Conservation (phyloP, 2,797 vertebrate species). For the Oophaga sylvatica region DNA sequence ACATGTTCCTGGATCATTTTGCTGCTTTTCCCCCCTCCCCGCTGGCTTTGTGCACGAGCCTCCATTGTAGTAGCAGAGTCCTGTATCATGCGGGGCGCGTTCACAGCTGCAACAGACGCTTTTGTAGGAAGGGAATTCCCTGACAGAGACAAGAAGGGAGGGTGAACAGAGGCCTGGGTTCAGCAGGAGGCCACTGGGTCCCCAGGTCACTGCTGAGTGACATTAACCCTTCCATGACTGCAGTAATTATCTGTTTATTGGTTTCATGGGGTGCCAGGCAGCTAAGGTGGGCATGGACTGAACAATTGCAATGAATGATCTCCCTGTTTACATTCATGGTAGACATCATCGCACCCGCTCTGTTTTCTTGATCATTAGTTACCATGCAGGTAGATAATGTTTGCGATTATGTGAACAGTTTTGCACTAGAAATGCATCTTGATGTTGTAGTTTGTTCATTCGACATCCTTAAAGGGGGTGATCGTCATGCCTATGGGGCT, state of each 20-base stretch:
- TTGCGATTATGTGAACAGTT: too few species aligned
- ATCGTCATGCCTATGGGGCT: too few species aligned
- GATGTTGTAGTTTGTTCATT: too few species aligned
- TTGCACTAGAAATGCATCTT: too few species aligned
- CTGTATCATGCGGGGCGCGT: constrained; percentile 5
- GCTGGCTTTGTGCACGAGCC: constrained; percentile 31
- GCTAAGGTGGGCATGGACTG: not conserved
- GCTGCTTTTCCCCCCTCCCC: constrained; percentile 9
- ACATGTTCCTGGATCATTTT: constrained; percentile 4
- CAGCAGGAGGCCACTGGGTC: constrained; percentile 44
- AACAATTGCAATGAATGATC: not conserved
- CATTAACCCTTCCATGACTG: not conserved
- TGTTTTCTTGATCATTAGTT: not conserved
- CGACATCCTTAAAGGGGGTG: too few species aligned
- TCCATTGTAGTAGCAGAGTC: constrained; percentile 41
- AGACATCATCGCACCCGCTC: too few species aligned
- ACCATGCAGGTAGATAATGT: not conserved
- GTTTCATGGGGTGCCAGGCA: too few species aligned
- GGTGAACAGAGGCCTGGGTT: constrained; percentile 31
- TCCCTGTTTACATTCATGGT: not conserved
- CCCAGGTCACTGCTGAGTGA: constrained; percentile 18
- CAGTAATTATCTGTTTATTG: not conserved
- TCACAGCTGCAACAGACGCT: constrained; percentile 12
- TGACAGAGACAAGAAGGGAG: constrained; percentile 41
- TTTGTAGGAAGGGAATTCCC: constrained; percentile 50